Evolutionary conservation across 2,888 invertebrate species (phyloP).

Genomic region (Agrotis ipsilon): DNA sequence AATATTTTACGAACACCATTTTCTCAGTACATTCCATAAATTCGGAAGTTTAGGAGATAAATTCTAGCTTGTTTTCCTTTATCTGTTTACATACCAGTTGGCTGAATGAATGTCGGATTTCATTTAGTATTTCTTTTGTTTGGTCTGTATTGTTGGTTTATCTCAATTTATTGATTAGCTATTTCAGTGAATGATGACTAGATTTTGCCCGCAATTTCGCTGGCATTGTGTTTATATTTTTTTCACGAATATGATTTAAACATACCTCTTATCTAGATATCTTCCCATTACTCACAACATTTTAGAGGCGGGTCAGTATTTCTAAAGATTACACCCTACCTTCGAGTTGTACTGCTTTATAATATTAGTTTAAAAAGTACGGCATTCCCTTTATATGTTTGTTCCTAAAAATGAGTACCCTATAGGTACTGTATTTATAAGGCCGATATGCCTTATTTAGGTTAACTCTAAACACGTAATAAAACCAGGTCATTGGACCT

Average conservation of each 20-base stretch:
- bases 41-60: constrained; percentile 26
- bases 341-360: too few species aligned
- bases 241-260: too few species aligned
- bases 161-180: neutral
- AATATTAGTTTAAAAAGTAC: too few species aligned
- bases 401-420: neutral
- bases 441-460: constrained; percentile 36
- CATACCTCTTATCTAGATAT: too few species aligned
- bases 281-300: too few species aligned
- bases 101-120: constrained; percentile 5
- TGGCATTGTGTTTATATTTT: too few species aligned
- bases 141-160: neutral
- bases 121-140: neutral
- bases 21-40: constrained; percentile 38
- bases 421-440: neutral
- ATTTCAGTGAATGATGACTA: neutral
- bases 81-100: constrained; percentile 26
- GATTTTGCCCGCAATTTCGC: too few species aligned
- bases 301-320: too few species aligned
- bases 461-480: constrained; percentile 60
- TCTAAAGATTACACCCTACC: too few species aligned
- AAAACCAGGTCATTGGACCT: constrained; percentile 54
- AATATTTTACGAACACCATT: constrained; percentile 17
- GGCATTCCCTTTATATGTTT: neutral
- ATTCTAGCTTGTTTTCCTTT: constrained; percentile 15